Evolutionary conservation across 1,140 invertebrate genomes (phyloP).

Genomic region (Microplitis demolitor): DNA sequence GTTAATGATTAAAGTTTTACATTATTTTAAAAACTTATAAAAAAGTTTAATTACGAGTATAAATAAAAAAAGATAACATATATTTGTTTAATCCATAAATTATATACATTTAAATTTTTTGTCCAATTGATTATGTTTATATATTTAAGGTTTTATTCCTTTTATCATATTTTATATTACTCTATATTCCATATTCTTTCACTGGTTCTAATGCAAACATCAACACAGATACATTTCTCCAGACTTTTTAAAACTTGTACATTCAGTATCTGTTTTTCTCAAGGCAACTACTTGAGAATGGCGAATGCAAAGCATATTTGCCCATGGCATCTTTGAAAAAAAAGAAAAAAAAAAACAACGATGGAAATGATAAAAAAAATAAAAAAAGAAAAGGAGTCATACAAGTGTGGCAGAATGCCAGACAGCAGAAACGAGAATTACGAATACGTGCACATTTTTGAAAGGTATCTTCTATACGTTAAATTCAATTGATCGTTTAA

Average conservation of each 20-base stretch:
- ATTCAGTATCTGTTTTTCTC: slow-evolving; percentile 1
- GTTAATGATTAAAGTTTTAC: too few species aligned
- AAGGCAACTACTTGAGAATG: slow-evolving; percentile 13
- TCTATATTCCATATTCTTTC: background rate
- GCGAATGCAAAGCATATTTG: slow-evolving; percentile 28
- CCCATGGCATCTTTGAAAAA: slow-evolving; percentile 22
- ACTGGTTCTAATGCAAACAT: background rate
- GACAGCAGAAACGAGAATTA: slow-evolving; percentile 2
- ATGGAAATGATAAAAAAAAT: slow-evolving; percentile 4
- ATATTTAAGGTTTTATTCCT: background rate
- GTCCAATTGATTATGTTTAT: too few species aligned
- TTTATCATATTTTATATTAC: background rate
- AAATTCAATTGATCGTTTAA: slow-evolving; percentile 53
- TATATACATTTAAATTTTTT: too few species aligned
- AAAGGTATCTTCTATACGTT: slow-evolving; percentile 43
- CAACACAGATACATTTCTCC: background rate
- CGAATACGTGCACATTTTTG: slow-evolving; percentile 27
- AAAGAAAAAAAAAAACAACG: slow-evolving; percentile 17
- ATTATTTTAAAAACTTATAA: too few species aligned
- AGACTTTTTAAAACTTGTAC: background rate
- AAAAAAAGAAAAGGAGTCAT: slow-evolving; percentile 19
- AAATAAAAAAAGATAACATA: too few species aligned
- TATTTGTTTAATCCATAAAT: too few species aligned
- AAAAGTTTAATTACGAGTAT: too few species aligned
- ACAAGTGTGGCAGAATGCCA: slow-evolving; percentile 42